Percentiles rank a stretch among this genome's conserved stretches.
Conservation (phyloP, 2,113 vertebrate species). For the Bos javanicus region DNA sequence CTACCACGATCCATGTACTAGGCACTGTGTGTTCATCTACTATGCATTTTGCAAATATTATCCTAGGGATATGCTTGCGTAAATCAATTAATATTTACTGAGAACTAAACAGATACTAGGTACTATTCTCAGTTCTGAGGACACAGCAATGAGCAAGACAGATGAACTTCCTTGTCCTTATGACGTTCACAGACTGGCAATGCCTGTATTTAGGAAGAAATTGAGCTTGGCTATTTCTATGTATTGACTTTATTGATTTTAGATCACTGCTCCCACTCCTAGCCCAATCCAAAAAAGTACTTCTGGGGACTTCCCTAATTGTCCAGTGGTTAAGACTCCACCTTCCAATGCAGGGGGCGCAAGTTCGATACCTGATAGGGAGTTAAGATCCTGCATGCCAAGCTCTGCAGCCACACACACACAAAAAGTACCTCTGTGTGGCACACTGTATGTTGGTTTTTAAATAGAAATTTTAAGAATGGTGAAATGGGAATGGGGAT, state of each 20-base stretch:
- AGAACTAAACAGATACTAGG: background rate
- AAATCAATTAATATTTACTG: background rate
- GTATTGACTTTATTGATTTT: background rate
- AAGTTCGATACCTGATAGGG: background rate
- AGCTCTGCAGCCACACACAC: background rate
- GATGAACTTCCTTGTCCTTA: background rate
- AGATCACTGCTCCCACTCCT: background rate
- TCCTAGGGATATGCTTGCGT: background rate
- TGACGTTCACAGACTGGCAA: background rate
- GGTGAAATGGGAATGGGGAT: background rate
- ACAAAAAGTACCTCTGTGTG: background rate
- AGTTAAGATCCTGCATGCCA: background rate
- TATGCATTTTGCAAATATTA: background rate
- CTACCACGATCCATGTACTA: fast-evolving
- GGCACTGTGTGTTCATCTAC: fast-evolving
- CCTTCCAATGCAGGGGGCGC: background rate
- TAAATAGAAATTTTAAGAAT: background rate
- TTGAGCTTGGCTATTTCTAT: background rate
- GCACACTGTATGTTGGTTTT: background rate
- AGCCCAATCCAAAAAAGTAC: background rate
- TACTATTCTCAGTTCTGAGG: background rate
- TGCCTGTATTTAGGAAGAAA: background rate
- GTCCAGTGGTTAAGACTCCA: background rate
- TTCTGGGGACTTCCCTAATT: background rate
- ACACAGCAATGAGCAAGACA: background rate